Evolutionary conservation across 2,113 vertebrate genomes (phyloP).

Genomic region (Calypte anna): DNA sequence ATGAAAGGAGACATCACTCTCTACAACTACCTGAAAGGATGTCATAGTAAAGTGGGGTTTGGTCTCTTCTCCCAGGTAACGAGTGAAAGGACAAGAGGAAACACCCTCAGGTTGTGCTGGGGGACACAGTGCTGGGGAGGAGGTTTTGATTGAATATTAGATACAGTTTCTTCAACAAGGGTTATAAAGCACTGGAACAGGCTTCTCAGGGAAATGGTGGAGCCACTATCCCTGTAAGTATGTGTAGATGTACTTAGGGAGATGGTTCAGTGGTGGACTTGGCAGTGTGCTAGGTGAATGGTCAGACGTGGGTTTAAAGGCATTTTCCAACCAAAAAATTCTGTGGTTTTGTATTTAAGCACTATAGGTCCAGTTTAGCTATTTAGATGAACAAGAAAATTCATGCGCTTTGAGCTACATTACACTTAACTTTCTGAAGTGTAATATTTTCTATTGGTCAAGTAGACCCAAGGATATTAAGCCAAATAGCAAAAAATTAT

Average conservation of each 20-base stretch:
- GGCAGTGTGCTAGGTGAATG: neutral
- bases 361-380: neutral
- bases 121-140: neutral
- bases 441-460: neutral
- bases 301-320: neutral
- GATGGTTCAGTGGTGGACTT: neutral
- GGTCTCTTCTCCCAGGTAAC: neutral
- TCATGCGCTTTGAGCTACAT: neutral
- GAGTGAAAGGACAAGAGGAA: accelerated
- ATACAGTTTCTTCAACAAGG: neutral
- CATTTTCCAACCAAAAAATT: neutral
- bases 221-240: neutral
- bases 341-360: neutral
- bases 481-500: neutral
- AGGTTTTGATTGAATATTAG: neutral
- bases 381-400: neutral
- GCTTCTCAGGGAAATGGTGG: neutral
- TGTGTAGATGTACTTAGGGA: neutral
- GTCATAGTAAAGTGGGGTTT: accelerated
- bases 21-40: neutral
- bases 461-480: neutral
- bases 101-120: neutral
- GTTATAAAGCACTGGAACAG: neutral
- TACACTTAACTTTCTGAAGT: neutral
- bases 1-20: accelerated